Conservation (phyloP, 2,113 vertebrate genomes). For the Pelecanoides urinatrix region DNA sequence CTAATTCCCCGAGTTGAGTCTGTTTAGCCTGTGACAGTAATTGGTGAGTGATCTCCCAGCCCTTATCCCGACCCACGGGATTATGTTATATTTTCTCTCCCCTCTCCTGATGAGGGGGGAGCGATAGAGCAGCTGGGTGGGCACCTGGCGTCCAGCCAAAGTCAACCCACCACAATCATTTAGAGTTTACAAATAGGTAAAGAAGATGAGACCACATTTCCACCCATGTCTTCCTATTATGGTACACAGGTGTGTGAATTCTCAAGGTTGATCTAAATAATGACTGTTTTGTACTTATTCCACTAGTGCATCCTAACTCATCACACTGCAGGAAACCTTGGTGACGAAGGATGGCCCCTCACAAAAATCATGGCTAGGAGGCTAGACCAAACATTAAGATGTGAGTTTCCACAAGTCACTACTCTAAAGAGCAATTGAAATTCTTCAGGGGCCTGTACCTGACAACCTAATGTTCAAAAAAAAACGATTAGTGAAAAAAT, state of each 20-base stretch:
- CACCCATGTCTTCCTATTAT: rapidly evolving
- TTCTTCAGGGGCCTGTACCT: not conserved
- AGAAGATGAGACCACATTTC: not conserved
- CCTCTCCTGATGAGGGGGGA: not conserved
- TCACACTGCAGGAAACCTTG: not conserved
- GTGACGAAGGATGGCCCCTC: not conserved
- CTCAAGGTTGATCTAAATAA: not conserved
- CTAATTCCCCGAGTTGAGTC: not conserved
- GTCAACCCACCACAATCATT: not conserved
- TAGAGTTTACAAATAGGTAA: not conserved
- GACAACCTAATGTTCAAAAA: not conserved
- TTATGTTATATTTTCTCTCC: not conserved
- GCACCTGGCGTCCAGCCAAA: not conserved
- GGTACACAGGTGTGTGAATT: not conserved
- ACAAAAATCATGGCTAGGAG: not conserved
- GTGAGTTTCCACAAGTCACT: not conserved
- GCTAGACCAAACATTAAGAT: not conserved
- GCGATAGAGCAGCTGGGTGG: not conserved
- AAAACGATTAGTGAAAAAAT: not conserved
- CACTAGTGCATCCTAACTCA: not conserved
- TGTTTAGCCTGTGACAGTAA: rapidly evolving
- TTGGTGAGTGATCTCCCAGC: not conserved
- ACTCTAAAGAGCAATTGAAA: not conserved
- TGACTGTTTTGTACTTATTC: not conserved
- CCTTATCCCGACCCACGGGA: rapidly evolving